Percentiles rank a stretch among this genome's conserved stretches.
Conservation (phyloP, 2,113 vertebrate genomes). For the Microcebus tavaratra region DNA sequence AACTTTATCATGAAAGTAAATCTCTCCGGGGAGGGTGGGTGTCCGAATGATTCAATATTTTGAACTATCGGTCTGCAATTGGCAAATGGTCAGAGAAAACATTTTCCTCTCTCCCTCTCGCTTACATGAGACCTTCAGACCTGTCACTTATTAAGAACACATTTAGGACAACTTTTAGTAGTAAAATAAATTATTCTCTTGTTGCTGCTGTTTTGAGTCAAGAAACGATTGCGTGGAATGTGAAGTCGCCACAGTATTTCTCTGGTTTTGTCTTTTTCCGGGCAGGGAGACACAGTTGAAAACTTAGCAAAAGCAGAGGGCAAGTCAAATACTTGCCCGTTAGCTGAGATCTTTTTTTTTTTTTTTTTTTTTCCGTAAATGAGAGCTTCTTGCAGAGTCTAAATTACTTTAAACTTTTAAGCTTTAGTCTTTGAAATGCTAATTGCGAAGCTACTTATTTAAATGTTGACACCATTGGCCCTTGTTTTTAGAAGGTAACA, state of each 20-base stretch:
- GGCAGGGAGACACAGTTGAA: background rate
- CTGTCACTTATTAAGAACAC: background rate
- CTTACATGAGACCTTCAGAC: background rate
- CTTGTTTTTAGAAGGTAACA: background rate
- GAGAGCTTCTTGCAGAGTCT: background rate
- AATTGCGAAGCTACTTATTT: slow-evolving; percentile 28
- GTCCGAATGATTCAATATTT: background rate
- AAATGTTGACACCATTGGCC: background rate
- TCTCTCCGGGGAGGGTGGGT: too few species aligned
- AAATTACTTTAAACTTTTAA: slow-evolving; percentile 20
- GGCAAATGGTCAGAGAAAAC: background rate
- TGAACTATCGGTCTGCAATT: background rate
- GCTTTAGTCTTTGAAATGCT: slow-evolving; percentile 47
- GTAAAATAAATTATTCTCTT: background rate
- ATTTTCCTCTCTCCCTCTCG: background rate
- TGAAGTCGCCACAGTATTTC: background rate
- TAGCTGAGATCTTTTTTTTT: background rate
- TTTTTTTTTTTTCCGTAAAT: background rate
- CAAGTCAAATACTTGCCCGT: background rate
- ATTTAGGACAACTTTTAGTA: background rate
- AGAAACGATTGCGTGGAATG: background rate
- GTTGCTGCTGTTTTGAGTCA: background rate
- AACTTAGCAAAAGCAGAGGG: background rate
- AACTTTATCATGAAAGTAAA: slow-evolving; percentile 14
- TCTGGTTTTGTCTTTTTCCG: background rate